Evolutionary conservation across 2,888 invertebrate genomes (phyloP), one percentile per base, ranked within the genome.

Genomic region (Sisyra nigra): DNA sequence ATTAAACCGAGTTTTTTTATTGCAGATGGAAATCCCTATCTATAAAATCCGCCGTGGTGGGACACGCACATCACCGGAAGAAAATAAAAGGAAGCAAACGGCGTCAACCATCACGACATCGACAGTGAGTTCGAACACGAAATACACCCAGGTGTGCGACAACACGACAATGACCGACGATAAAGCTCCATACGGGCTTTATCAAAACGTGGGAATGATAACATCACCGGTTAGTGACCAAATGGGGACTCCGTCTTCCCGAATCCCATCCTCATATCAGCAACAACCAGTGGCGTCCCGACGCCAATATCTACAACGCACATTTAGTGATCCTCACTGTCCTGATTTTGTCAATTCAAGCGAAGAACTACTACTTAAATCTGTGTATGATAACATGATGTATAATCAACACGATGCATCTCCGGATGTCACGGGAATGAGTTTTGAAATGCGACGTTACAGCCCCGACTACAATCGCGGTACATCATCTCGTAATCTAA

Each of bases 301-400:
- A 15, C 40, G 31, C 14, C 15, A 15, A 10, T 37, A 37, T 11
- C 37, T 43, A 10, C 43, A 38, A 31, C 15, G 43, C n/a, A 33
- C 43, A 10, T 19, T 43, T 17, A 43, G 43, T 31, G 43, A 43
- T 38, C 37, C 43, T 17, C 43, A 43, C 31, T 43, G 43, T 19
- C 43, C 43, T 6, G 32, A 37, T 31, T 31, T 30, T 15, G 24
- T 43, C 37, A 43, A 38, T 13, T 38, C 43, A 8, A 43, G 43
- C 14, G 43, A 43, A 32, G 43, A 43, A 17, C 17, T 43, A 15
- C 18, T 43, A 11, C 29, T 41, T 8, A 41, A 41, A 18, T 31
- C 31, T 15, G 38, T 43, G 8, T 38, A 43, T 15, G 43, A 43
- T 30, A 37, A 43, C 14, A 31, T 31, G 31, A 19, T 42, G 35